A percentile compares a stretch with the other conserved stretches of the same genome.
Evolutionary conservation across 30 jellyfish, hydroid and myxozoan species (phyloP).

Genomic region (Phacellophora camtschatica): DNA sequence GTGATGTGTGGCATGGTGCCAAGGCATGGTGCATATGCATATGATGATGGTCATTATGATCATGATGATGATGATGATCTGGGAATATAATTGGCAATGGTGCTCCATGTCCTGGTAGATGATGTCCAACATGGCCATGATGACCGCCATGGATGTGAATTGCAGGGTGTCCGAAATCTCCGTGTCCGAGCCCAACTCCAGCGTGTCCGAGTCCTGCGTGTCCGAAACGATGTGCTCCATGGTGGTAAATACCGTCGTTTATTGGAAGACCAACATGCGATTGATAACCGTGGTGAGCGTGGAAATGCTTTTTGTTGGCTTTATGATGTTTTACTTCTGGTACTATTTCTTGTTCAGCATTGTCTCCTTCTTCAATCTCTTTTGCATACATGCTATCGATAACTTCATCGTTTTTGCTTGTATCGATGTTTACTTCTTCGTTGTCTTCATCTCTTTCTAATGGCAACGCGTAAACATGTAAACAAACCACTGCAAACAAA

Average conservation of each 20-base stretch:
- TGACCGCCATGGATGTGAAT: neutral
- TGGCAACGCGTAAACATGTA: neutral
- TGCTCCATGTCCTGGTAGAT: slow-evolving; percentile 30
- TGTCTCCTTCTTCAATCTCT: slow-evolving; percentile 58
- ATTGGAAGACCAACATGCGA: slow-evolving; percentile 23
- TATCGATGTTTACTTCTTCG: slow-evolving; percentile 24
- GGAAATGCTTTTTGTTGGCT: slow-evolving; percentile 34
- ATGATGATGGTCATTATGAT: neutral
- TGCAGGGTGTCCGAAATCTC: neutral
- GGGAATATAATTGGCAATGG: slow-evolving; percentile 4
- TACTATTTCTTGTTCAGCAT: slow-evolving; percentile 39
- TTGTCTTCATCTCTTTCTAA: neutral
- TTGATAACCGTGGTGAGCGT: slow-evolving; percentile 4
- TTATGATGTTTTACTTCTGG: slow-evolving; percentile 17
- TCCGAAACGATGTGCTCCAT: neutral
- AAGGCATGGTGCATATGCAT: neutral
- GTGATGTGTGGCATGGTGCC: slow-evolving; percentile 6
- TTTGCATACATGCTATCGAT: slow-evolving; percentile 38
- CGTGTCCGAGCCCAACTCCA: neutral
- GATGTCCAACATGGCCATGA: neutral
- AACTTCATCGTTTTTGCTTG: slow-evolving; percentile 8
- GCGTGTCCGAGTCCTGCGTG: neutral
- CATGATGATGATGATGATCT: neutral
- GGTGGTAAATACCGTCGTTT: neutral
- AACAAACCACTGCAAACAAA: neutral